phyloP scores from a whole-genome alignment of 2,113 vertebrate species.

The Callospermophilus lateralis region DNA sequence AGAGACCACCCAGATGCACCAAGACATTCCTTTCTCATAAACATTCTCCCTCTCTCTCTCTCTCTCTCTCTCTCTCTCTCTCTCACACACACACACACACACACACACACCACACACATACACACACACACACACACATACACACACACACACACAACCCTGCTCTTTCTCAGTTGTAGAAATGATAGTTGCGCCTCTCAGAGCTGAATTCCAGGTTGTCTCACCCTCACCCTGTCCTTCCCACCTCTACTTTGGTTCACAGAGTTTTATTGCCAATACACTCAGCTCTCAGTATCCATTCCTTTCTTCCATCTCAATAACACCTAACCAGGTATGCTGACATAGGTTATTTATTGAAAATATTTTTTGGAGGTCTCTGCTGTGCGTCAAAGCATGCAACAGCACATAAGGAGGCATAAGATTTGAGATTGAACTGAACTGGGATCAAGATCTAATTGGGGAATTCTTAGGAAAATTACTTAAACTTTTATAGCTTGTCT shows the following conservation, averaged over 20 bases:
- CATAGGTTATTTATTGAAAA: background rate
- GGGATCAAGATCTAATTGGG: background rate
- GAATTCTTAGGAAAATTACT: background rate
- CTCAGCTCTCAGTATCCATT: background rate
- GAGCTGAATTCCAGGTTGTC: background rate
- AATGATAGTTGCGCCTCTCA: background rate
- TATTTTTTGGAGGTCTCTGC: slow-evolving; percentile 9
- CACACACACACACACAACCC: background rate
- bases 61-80: too few species aligned
- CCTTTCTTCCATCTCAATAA: background rate
- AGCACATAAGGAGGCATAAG: background rate
- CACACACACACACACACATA: background rate
- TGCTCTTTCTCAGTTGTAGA: background rate
- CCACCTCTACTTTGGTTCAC: background rate
- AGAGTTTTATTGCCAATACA: background rate
- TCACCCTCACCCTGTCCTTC: background rate
- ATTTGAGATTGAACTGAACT: background rate
- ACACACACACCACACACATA: too few species aligned
- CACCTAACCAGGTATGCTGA: background rate
- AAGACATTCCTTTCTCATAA: background rate
- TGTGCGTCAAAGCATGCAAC: background rate
- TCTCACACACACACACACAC: background rate
- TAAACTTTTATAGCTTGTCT: background rate
- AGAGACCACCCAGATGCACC: background rate
- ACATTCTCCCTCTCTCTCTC: too few species aligned